Base-by-base conservation (phyloP, 2,888 invertebrate genomes). In the Fragum sueziense region DNA sequence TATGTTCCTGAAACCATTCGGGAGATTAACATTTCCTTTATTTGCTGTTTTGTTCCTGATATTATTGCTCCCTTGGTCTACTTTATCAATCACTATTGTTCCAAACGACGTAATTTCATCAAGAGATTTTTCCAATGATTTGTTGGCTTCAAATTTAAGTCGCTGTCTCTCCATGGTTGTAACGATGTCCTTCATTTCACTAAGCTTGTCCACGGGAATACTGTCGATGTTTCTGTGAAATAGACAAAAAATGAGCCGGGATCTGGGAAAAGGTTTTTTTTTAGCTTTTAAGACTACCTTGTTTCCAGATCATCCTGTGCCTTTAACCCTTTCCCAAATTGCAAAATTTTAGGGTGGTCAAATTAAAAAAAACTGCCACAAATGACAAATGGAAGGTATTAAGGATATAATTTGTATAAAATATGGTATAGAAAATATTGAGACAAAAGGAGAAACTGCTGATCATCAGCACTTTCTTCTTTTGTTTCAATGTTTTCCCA, bases 41-140 rank as follows among this genome's bases (percentile, higher is more conserved):
- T n/a, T n/a, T n/a, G n/a, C n/a, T 20, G 4, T 47, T 9, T 47
- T 47, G 47, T 47, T 47, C 17, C 14, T 20, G 20, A n/a, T 17
- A 34, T 34, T n/a, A 1, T 7, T 14, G 2, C 20, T 27, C 14
- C 41, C 65, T 22, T 22, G 27, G 22, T 65, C 65, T 14, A 65
- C 25, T 34, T 22, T 41, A 6, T 65, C 34, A 2, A 65, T 2
- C 2, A 41, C 41, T n/a, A 65, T 65, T 2, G 25, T 65, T 7
- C 65, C 65, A 22, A 65, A 65, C 0, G 65, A 65, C 25, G 22
- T 65, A 27, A 65, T 41, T 17, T 65, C 41, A 41, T 65, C 65
- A 1, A 65, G 65, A 0, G 65, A 65, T 4, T 9, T 25, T 22
- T 65, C 65, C 2, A 65, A 34, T 25, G n/a, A 1, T 27, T 20